Evolutionary conservation across 2,888 invertebrate genomes (phyloP).

Genomic region (Podotricha telesiphe): DNA sequence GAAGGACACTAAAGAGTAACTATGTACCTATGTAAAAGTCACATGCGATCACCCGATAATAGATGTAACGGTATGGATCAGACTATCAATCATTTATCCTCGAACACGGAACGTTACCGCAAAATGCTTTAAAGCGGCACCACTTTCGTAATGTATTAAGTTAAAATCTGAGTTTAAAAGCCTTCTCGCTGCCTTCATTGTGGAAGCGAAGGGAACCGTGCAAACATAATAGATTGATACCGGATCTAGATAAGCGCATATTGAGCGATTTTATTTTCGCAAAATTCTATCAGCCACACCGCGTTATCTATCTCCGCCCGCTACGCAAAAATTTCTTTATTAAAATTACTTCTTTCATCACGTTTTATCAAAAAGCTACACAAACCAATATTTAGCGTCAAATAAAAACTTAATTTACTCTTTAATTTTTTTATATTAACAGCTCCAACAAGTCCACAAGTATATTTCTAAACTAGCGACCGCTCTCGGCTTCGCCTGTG

Average conservation of each 20-base stretch:
- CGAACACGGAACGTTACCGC: conserved; percentile 65
- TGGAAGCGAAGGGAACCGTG: conserved; percentile 61
- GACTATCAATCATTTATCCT: conserved; percentile 26
- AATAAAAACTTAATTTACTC: too few relatives aligned
- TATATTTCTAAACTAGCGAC: too few relatives aligned
- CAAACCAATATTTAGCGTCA: background rate
- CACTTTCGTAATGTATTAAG: conserved; percentile 78
- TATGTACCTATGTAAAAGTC: conserved; percentile 66
- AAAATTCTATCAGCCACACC: conserved; percentile 53
- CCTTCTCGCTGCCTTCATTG: conserved; percentile 63
- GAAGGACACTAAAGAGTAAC: too few relatives aligned
- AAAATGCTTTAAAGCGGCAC: conserved; percentile 76
- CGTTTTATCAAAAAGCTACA: conserved; percentile 2
- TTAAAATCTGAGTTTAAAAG: conserved; percentile 76
- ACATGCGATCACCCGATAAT: conserved; percentile 51
- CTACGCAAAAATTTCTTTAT: conserved; percentile 39
- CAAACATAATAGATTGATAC: conserved; percentile 78
- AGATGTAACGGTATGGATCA: conserved; percentile 9
- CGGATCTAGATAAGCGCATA: conserved; percentile 66
- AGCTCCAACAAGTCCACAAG: too few relatives aligned
- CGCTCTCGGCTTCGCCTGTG: too few relatives aligned
- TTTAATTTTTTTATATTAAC: too few relatives aligned
- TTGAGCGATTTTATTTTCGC: conserved; percentile 64
- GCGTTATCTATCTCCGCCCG: conserved; percentile 45
- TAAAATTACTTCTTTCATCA: conserved; percentile 19